phyloP scores from a whole-genome alignment of 2,888 invertebrate species.

The Phaedon cochleariae region DNA sequence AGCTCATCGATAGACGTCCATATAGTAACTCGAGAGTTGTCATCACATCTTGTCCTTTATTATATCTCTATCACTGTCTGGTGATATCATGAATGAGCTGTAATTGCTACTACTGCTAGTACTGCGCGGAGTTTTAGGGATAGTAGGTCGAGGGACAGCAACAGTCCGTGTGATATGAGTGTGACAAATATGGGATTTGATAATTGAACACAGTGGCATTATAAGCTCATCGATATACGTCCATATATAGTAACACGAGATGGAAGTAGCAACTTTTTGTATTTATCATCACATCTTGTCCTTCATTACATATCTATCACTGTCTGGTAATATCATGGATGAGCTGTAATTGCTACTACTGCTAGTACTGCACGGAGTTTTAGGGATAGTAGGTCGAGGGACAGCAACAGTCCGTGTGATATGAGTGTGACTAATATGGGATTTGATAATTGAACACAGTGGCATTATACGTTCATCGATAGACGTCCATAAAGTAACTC shows the following conservation, averaged over 20 bases:
- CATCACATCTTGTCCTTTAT: too few species aligned
- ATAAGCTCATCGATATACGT: too few species aligned
- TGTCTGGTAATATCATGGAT: constrained; percentile 58
- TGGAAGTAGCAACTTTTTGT: too few species aligned
- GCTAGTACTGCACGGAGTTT: constrained; percentile 29
- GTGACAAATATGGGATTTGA: constrained; percentile 41
- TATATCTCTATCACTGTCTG: too few species aligned
- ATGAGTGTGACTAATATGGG: constrained; percentile 44
- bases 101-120: constrained; percentile 43
- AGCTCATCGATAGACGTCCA: too few species aligned
- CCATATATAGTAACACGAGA: too few species aligned
- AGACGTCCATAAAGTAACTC: too few species aligned
- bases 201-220: constrained; percentile 27
- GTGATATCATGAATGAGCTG: too few species aligned
- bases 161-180: constrained; percentile 54
- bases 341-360: constrained; percentile 47
- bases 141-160: constrained; percentile 53
- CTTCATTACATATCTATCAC: too few species aligned
- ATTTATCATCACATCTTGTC: too few species aligned
- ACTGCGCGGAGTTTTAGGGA: constrained; percentile 42
- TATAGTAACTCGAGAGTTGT: too few species aligned
- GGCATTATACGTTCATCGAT: too few species aligned
- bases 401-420: constrained; percentile 56
- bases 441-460: constrained; percentile 34
- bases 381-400: constrained; percentile 51